Conservation (phyloP, 2,113 vertebrate species). For the Hylia prasina region DNA sequence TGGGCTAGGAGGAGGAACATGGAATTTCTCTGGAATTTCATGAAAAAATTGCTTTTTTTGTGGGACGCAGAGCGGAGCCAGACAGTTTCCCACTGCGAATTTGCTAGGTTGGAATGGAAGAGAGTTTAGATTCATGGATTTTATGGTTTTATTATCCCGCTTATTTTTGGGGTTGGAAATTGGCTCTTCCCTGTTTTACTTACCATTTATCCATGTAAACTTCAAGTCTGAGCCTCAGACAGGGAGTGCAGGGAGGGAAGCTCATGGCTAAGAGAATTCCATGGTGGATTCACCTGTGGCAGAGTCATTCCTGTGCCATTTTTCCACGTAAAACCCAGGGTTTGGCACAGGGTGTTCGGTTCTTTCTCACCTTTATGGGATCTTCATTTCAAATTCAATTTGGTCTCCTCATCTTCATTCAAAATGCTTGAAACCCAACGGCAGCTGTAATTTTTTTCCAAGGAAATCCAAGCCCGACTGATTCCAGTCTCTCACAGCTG, state of each 20-base stretch:
- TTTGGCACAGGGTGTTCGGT: background rate
- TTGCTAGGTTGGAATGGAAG: background rate
- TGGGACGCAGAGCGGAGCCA: background rate
- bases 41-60: background rate
- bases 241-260: background rate
- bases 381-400: background rate
- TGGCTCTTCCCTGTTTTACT: no score
- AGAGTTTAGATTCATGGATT: background rate
- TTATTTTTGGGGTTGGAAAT: no score
- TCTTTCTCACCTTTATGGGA: background rate
- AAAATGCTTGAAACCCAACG: background rate
- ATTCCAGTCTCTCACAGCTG: background rate
- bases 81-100: background rate
- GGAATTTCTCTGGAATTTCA: background rate
- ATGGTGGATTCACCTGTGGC: background rate
- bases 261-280: background rate
- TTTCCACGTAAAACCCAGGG: accelerated
- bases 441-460: background rate
- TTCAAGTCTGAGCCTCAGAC: no score
- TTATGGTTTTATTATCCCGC: no score
- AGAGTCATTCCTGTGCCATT: background rate
- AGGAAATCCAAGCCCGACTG: background rate
- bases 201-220: no score
- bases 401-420: background rate
- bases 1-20: background rate